Evolutionary conservation across 2,797 vertebrate genomes (phyloP).

Genomic region (Dipus sagitta): DNA sequence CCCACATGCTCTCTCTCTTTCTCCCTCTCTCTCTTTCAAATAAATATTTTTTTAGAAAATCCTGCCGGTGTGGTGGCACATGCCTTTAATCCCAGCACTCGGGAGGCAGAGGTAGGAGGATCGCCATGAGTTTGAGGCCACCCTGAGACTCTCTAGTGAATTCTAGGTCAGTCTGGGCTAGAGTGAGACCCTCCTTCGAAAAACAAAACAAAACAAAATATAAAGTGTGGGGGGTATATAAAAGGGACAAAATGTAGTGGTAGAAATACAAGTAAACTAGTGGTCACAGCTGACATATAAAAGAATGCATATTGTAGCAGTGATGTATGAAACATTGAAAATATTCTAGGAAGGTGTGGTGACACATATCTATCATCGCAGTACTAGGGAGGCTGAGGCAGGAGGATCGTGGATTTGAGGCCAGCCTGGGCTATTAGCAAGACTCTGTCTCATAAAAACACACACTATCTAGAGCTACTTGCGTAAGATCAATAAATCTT

Average conservation of each 20-base stretch:
- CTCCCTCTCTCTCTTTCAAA: too few relatives aligned
- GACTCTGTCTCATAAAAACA: not conserved
- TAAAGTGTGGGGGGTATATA: not conserved
- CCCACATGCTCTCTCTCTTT: too few relatives aligned
- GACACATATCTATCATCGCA: too few relatives aligned
- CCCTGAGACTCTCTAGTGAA: too few relatives aligned
- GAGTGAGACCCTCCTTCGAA: not conserved
- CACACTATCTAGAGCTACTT: not conserved
- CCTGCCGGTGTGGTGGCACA: too few relatives aligned
- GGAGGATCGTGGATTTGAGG: not conserved
- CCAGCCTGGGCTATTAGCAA: not conserved
- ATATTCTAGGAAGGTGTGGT: not conserved
- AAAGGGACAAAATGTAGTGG: not conserved
- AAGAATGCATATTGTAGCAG: not conserved
- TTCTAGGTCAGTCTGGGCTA: too few relatives aligned
- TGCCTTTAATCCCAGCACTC: too few relatives aligned
- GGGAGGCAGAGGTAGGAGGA: too few relatives aligned
- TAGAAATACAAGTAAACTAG: constrained; percentile 49
- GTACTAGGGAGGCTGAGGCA: too few relatives aligned
- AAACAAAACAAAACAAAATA: not conserved
- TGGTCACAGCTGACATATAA: not conserved
- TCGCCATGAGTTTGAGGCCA: too few relatives aligned
- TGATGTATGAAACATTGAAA: constrained; percentile 27
- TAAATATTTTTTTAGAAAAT: too few relatives aligned
- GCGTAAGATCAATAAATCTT: not conserved